phyloP scores from a whole-genome alignment of 2,797 vertebrate genomes.

The Syngnathus acus region DNA sequence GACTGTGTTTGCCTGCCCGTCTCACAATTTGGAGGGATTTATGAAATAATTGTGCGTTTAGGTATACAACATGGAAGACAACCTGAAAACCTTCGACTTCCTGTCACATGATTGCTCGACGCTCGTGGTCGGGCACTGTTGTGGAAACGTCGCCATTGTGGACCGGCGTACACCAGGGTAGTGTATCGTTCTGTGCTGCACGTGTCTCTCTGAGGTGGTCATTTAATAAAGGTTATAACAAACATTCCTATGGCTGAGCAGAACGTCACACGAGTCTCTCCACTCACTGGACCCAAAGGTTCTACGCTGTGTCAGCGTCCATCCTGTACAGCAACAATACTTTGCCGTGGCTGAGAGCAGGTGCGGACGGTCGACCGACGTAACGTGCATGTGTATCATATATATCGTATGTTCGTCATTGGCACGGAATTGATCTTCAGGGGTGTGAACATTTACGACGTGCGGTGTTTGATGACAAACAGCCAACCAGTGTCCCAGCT shows the following conservation, averaged over 20 bases:
- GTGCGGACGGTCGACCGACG: constrained; percentile 50
- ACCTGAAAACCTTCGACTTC: constrained; percentile 80
- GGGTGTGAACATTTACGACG: constrained; percentile 72
- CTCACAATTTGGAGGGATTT: neutral
- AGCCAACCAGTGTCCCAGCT: constrained; percentile 64
- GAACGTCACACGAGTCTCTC: constrained; percentile 61
- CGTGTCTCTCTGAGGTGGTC: too few relatives aligned
- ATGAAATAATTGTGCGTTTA: constrained; percentile 28
- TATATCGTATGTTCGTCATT: neutral
- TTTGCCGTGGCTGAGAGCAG: constrained; percentile 71
- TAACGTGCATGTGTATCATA: too few relatives aligned
- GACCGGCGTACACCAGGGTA: constrained; percentile 77
- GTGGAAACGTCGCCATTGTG: constrained; percentile 65
- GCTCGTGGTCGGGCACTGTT: constrained; percentile 68
- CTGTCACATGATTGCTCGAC: constrained; percentile 68
- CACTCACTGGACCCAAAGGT: constrained; percentile 51
- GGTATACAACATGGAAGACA: constrained; percentile 67
- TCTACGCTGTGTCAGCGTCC: constrained; percentile 75
- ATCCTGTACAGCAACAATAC: constrained; percentile 78
- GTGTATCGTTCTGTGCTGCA: neutral
- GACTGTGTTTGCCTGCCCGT: too few relatives aligned
- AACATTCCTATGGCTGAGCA: constrained; percentile 18
- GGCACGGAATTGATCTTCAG: constrained; percentile 30
- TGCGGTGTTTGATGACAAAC: constrained; percentile 61
- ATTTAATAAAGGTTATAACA: neutral